Conservation (phyloP, 2,113 vertebrate species). For the Cynoglossus semilaevis region DNA sequence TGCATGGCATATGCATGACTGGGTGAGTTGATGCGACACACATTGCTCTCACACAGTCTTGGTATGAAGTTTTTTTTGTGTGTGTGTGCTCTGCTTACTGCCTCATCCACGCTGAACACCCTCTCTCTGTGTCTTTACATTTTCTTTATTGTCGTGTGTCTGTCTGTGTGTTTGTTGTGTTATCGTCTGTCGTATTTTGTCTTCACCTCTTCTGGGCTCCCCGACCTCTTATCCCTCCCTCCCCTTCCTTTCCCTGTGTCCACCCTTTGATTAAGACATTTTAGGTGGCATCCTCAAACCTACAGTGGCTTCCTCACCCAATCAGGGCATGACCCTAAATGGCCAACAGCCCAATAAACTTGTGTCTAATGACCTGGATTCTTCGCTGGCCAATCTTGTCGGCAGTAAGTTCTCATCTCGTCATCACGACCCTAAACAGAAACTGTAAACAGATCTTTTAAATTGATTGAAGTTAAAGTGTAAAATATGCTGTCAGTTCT, state of each 20-base stretch:
- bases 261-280: conserved; percentile 78
- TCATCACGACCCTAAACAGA: too few relatives aligned
- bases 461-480: too few relatives aligned
- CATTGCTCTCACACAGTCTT: conserved; percentile 31
- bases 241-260: conserved; percentile 19
- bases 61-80: conserved; percentile 12
- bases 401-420: conserved; percentile 91
- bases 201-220: conserved; percentile 22
- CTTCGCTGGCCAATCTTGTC: conserved; percentile 93
- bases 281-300: conserved; percentile 94
- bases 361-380: conserved; percentile 92
- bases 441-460: too few relatives aligned
- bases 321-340: conserved; percentile 82
- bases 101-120: conserved; percentile 44
- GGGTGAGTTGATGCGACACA: conserved; percentile 73
- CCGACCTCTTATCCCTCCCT: conserved; percentile 18
- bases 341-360: conserved; percentile 84
- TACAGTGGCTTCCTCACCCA: conserved; percentile 88
- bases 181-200: conserved; percentile 18
- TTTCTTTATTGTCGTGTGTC: neutral
- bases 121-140: conserved; percentile 24
- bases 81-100: conserved; percentile 13
- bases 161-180: conserved; percentile 13
- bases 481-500: too few relatives aligned
- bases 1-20: conserved; percentile 76